Conservation (phyloP, 1,140 invertebrate genomes). For the Ptiloglossa arizonensis region DNA sequence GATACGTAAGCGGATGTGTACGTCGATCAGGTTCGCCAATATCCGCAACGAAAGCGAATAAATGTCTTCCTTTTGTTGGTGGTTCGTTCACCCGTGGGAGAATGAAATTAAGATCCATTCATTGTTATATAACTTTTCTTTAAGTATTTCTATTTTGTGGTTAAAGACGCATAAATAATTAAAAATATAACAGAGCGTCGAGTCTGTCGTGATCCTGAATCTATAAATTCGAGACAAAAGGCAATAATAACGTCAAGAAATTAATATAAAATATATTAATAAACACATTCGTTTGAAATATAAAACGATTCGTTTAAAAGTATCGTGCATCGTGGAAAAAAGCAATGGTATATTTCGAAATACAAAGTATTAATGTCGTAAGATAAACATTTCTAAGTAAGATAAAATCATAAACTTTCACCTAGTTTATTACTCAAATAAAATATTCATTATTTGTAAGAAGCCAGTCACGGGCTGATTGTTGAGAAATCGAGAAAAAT, state of each 20-base stretch:
- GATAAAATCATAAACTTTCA: not conserved
- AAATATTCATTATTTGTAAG: too few species aligned
- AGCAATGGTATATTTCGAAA: too few species aligned
- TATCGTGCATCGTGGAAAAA: too few species aligned
- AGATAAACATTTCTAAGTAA: not conserved
- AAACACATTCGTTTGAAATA: too few species aligned
- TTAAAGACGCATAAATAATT: not conserved
- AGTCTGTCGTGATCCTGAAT: too few species aligned
- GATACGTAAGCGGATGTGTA: constrained; percentile 15
- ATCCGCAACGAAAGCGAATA: constrained; percentile 46
- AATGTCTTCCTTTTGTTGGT: constrained; percentile 46
- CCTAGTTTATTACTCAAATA: not conserved
- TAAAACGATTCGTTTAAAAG: too few species aligned
- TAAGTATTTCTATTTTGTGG: not conserved
- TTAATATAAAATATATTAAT: too few species aligned
- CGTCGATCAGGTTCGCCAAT: constrained; percentile 24
- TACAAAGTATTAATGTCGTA: not conserved
- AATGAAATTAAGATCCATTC: constrained; percentile 41
- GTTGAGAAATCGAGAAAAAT: too few species aligned
- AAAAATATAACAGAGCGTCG: not conserved
- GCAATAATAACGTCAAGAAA: too few species aligned
- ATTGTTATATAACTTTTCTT: not conserved
- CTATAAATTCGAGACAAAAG: too few species aligned
- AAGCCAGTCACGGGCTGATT: too few species aligned
- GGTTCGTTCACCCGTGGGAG: constrained; percentile 37